Conservation (phyloP, 1,140 invertebrate species). For the Uloborus diversus region DNA sequence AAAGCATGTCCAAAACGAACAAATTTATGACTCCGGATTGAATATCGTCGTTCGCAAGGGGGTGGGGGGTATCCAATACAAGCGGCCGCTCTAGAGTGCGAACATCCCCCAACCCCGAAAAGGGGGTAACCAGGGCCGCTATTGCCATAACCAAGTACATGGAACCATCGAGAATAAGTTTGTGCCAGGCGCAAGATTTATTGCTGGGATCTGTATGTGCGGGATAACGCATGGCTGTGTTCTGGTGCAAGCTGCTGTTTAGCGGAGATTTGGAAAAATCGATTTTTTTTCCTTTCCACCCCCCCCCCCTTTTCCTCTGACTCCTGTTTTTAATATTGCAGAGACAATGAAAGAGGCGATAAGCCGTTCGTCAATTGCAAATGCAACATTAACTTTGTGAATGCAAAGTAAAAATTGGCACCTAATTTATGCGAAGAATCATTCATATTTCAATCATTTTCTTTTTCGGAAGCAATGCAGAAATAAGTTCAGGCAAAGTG, state of each 20-base stretch:
- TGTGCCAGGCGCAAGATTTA: constrained; percentile 47
- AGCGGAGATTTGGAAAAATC: constrained; percentile 35
- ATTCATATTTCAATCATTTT: too few species aligned
- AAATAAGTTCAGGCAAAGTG: too few species aligned
- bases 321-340: constrained; percentile 35
- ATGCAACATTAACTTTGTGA: too few species aligned
- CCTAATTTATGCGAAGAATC: too few species aligned
- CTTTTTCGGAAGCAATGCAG: too few species aligned
- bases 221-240: constrained; percentile 49
- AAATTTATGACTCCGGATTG: constrained; percentile 55
- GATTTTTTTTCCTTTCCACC: constrained; percentile 27
- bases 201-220: constrained; percentile 34
- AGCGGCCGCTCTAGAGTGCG: constrained; percentile 30
- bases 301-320: not conserved
- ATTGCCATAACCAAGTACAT: constrained; percentile 40
- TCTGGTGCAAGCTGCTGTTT: constrained; percentile 28
- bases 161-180: constrained; percentile 55
- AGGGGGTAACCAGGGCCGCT: not conserved
- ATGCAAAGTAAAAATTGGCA: too few species aligned
- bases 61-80: not conserved
- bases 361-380: not conserved
- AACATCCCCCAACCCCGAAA: constrained; percentile 27
- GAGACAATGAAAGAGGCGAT: not conserved
- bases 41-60: constrained; percentile 37
- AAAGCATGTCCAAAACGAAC: not conserved